Evolutionary conservation across 2,888 invertebrate genomes (phyloP).

Genomic region (Axea sp.): DNA sequence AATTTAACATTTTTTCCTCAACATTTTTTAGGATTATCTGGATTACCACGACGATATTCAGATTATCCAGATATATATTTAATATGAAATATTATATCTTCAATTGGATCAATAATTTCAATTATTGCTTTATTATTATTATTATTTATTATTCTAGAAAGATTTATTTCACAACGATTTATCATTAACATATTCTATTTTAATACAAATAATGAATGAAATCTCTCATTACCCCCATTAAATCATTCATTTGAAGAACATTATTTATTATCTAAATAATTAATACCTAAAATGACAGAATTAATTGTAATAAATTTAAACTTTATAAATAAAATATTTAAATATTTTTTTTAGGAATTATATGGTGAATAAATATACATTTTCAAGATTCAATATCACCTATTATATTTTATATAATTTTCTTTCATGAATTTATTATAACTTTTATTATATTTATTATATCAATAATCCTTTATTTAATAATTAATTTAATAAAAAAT

Average conservation of each 20-base stretch:
- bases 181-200: slow-evolving; percentile 77
- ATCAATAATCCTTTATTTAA: slow-evolving; percentile 82
- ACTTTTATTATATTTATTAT: slow-evolving; percentile 84
- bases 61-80: slow-evolving; percentile 86
- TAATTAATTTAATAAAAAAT: slow-evolving; percentile 82
- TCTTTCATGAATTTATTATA: slow-evolving; percentile 84
- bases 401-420: slow-evolving; percentile 84
- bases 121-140: slow-evolving; percentile 82
- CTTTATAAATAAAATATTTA: slow-evolving; percentile 83
- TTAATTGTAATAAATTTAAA: slow-evolving; percentile 84
- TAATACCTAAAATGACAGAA: slow-evolving; percentile 82
- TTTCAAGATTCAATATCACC: slow-evolving; percentile 84
- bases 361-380: slow-evolving; percentile 43
- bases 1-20: slow-evolving; percentile 89
- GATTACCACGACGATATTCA: slow-evolving; percentile 88
- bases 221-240: slow-evolving; percentile 68
- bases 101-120: slow-evolving; percentile 85
- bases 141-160: slow-evolving; percentile 84
- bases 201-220: slow-evolving; percentile 83
- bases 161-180: slow-evolving; percentile 81
- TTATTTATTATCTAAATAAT: slow-evolving; percentile 79
- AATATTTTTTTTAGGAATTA: slow-evolving; percentile 82
- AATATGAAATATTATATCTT: slow-evolving; percentile 85
- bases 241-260: slow-evolving; percentile 66
- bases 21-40: slow-evolving; percentile 86